phyloP scores from a whole-genome alignment of 2,888 invertebrate species.

The Drosophila anceps region DNA sequence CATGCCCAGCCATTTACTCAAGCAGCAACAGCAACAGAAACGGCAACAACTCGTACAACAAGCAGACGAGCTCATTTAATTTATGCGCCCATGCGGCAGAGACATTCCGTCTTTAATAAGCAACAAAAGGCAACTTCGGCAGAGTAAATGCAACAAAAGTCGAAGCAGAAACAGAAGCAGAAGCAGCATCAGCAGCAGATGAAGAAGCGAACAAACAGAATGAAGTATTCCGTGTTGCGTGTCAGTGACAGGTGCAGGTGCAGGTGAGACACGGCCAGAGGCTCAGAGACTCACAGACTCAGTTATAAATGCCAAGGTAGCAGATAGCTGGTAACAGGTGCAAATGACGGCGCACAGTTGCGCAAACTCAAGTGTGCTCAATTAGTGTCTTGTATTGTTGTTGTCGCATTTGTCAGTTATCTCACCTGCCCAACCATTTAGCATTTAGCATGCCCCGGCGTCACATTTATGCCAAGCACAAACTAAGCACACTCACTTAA shows the following conservation, averaged over 20 bases:
- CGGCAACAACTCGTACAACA: constrained; percentile 25
- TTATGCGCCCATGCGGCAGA: constrained; percentile 60
- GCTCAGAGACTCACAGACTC: not conserved
- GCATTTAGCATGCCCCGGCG: not conserved
- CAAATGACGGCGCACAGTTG: constrained; percentile 13
- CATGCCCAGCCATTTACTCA: constrained; percentile 18
- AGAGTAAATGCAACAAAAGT: constrained; percentile 20
- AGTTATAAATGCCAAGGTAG: not conserved
- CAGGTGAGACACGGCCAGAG: constrained; percentile 8
- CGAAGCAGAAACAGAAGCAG: not conserved
- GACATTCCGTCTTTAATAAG: constrained; percentile 62
- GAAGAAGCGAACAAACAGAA: not conserved
- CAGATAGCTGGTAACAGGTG: not conserved
- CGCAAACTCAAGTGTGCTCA: constrained; percentile 33
- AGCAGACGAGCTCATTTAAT: constrained; percentile 56
- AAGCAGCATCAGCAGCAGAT: no score
- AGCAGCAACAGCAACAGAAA: not conserved
- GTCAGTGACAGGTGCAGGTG: constrained; percentile 46
- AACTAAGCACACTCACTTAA: not conserved
- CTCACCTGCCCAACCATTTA: not conserved
- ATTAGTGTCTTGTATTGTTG: constrained; percentile 48
- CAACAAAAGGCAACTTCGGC: constrained; percentile 52
- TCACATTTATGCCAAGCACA: constrained; percentile 3
- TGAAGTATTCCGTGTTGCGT: constrained; percentile 19
- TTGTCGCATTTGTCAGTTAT: constrained; percentile 17